Evolutionary conservation across 2,888 invertebrate species (phyloP), one percentile per base, ranked within the genome.

Genomic region (Callinectes sapidus): DNA sequence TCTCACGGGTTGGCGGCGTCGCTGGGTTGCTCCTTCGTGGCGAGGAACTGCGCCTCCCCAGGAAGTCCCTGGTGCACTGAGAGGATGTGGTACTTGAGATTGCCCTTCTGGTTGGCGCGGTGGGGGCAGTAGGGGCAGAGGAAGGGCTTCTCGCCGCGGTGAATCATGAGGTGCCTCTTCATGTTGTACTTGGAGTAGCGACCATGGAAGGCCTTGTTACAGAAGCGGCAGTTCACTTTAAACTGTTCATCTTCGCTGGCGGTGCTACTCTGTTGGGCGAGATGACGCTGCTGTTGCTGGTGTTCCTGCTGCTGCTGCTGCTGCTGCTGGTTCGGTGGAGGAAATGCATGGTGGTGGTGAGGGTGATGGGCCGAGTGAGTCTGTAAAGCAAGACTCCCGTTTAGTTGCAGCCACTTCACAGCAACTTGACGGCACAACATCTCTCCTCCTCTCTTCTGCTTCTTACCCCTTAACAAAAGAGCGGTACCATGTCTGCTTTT

Each of bases 141-240:
- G 81, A 92, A 94, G 39, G 93, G 93, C 86, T 94, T 94, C 89
- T 94, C 93, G 16, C 93, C 93, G 85, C 92, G 92, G 87, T 94
- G 93, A 66, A 94, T 92, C 89, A 94, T 92, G 61, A 92, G 86
- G 87, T 94, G 93, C 14, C 93, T 89, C 90, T 94, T 94, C 86
- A 94, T 86, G 85, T 94, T 94, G 87, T 92, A 94, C 81, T 94
- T 94, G 88, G 90, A 91, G 32, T 93, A 92, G 14, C 92, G 85
- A 42, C 94, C 94, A 55, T 87, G 89, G 66, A 93, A 93, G 54
- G 91, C 66, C 39, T 90, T 92, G 90, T 90, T 87, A 66, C 93
- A 93, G 48, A 93, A 92, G 66, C 88, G 77, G 55, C 93, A 93
- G 81, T 89, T 54, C n/a, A 92, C 81, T 28, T 54, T 42, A 39